Base-by-base conservation (phyloP, 2,113 vertebrate species). In the Patagioenas fasciata region DNA sequence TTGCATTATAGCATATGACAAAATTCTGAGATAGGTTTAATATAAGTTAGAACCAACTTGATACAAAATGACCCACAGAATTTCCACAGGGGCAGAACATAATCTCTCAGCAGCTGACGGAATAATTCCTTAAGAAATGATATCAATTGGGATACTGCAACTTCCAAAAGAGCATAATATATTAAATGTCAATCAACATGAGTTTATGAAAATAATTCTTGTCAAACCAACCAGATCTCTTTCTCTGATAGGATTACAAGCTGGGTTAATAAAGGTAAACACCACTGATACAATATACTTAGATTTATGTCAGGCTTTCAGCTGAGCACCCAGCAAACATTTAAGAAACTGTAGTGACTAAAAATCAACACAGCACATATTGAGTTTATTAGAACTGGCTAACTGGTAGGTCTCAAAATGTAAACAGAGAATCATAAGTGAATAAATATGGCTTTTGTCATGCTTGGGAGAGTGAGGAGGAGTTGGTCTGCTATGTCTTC, bases 151-250 rank as follows among this genome's bases (percentile, higher is more conserved):
- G 54, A 89, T 73, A 94, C 31, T 3, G 6, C 44, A 87, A 54
- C 70, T 91, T 95, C 58, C 78, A 82, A 54, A 82, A 89, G 38
- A 94, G 29, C 47, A 38, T 77, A 89, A 85, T 89, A 91, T 89
- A 94, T 92, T 94, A 94, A 91, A 88, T 70, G 94, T 80, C 95
- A 93, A 82, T 97, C 95, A 89, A 50, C 58, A 58, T 29, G 65
- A 94, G 81, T 94, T 95, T 91, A 89, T 95, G 87, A 94, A 95
- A 95, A 93, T 82, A 80, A 54, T 61, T 91, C 91, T 80, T 96
- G 94, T 96, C 91, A 97, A 95, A 91, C 73, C 65, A 89, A 72
- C 53, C 93, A 93, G 77, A 95, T 92, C 57, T 91, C 86, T 96
- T 70, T 96, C 89, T 93, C 89, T 96, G 87, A 61, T 77, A 89